A percentile compares a stretch with the other conserved stretches of the same genome.
Conservation (phyloP, 2,888 invertebrate species). For the Rhopalosiphum nymphaeae region DNA sequence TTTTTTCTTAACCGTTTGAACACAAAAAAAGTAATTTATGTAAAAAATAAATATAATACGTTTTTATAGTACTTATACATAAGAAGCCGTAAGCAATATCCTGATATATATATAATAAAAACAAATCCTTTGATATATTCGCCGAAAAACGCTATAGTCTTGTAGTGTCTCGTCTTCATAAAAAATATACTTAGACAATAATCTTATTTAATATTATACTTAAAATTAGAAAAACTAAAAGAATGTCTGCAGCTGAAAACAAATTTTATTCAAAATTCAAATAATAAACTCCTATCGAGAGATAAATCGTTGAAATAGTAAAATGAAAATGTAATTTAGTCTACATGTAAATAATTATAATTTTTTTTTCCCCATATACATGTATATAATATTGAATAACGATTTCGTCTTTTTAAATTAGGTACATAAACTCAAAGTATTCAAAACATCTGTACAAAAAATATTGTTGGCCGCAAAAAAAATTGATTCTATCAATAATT, state of each 20-base stretch:
- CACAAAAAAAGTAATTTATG: background rate
- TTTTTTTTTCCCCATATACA: background rate
- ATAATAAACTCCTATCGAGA: background rate
- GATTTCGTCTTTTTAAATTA: background rate
- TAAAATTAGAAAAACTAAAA: background rate
- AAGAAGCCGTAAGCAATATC: background rate
- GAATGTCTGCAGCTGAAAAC: background rate
- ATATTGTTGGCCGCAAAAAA: too few relatives aligned
- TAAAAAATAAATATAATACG: background rate
- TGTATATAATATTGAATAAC: background rate
- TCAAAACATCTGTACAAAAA: too few relatives aligned
- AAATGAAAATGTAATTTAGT: background rate
- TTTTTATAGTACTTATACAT: background rate
- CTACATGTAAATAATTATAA: constrained; percentile 6
- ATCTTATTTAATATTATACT: background rate
- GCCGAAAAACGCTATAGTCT: background rate
- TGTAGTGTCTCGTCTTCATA: background rate
- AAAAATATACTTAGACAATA: background rate
- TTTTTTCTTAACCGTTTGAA: background rate
- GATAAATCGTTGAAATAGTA: background rate
- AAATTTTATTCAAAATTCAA: background rate
- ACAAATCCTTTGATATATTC: background rate
- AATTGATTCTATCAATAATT: too few relatives aligned
- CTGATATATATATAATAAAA: background rate
- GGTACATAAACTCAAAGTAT: too few relatives aligned